phyloP scores from a whole-genome alignment of 2,888 invertebrate species.

The Lacanobia wlatinum region DNA sequence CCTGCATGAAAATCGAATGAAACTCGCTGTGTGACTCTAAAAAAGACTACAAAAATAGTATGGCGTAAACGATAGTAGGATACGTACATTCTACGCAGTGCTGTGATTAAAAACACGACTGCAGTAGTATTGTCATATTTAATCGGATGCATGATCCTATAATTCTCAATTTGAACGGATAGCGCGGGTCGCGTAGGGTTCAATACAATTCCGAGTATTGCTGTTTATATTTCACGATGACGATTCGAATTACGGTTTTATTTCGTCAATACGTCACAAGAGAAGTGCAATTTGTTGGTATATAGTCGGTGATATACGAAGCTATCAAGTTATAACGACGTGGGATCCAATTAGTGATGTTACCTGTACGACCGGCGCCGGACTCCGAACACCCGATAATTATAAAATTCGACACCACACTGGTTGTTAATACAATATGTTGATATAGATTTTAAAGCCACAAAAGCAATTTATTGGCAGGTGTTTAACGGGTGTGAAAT shows the following conservation, averaged over 20 bases:
- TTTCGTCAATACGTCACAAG: conserved; percentile 48
- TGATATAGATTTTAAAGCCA: conserved; percentile 52
- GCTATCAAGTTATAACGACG: conserved; percentile 67
- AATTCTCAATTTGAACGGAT: conserved; percentile 49
- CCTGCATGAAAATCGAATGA: conserved; percentile 26
- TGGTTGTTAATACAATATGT: conserved; percentile 59
- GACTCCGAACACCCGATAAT: conserved; percentile 54
- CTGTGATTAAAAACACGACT: conserved; percentile 26
- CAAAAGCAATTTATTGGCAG: conserved; percentile 40
- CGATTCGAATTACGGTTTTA: conserved; percentile 41
- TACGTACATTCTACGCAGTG: neutral
- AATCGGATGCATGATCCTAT: conserved; percentile 34
- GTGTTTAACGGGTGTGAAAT: conserved; percentile 30
- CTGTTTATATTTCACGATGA: conserved; percentile 41
- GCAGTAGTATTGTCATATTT: conserved; percentile 29
- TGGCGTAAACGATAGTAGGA: neutral
- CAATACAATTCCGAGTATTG: conserved; percentile 37
- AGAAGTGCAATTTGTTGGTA: conserved; percentile 65
- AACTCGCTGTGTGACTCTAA: neutral
- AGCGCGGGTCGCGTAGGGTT: conserved; percentile 5
- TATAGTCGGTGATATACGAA: conserved; percentile 67
- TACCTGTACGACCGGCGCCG: conserved; percentile 64
- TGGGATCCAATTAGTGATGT: conserved; percentile 70
- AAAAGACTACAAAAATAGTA: neutral
- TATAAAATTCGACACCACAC: conserved; percentile 63